Conservation (phyloP, 2,113 vertebrate genomes). For the Triplophysa rosa region DNA sequence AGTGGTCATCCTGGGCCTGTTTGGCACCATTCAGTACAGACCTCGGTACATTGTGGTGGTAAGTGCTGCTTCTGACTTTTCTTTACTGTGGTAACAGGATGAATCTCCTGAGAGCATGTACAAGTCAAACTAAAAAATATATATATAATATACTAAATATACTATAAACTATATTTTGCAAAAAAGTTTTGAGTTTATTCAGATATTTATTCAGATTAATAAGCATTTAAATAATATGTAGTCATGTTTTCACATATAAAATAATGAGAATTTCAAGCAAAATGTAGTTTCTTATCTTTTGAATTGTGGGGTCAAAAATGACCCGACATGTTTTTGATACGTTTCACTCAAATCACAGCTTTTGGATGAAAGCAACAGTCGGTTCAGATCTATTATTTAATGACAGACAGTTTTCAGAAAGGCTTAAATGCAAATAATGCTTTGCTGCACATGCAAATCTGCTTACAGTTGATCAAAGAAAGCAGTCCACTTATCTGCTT, state of each 20-base stretch:
- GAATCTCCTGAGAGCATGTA: background rate
- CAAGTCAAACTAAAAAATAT: no score
- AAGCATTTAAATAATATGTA: no score
- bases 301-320: no score
- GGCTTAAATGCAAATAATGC: constrained; percentile 12
- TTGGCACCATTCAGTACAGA: constrained; percentile 86
- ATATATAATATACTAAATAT: no score
- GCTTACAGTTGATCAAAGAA: constrained; percentile 17
- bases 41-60: constrained; percentile 88
- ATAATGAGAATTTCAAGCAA: no score
- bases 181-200: no score
- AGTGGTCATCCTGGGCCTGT: constrained; percentile 86
- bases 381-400: background rate
- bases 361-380: background rate
- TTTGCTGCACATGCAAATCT: constrained; percentile 17
- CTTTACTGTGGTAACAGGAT: background rate
- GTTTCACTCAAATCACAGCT: background rate
- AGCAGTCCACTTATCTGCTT: background rate
- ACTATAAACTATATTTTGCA: no score
- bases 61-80: constrained; percentile 59
- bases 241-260: no score
- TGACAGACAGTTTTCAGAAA: background rate
- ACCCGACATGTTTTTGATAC: background rate
- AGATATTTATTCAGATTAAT: no score
- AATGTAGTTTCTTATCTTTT: no score